A percentile compares a stretch with the other conserved stretches of the same genome.
Conservation (phyloP, 2,797 vertebrate species). For the Pangasius sanitwongsei region DNA sequence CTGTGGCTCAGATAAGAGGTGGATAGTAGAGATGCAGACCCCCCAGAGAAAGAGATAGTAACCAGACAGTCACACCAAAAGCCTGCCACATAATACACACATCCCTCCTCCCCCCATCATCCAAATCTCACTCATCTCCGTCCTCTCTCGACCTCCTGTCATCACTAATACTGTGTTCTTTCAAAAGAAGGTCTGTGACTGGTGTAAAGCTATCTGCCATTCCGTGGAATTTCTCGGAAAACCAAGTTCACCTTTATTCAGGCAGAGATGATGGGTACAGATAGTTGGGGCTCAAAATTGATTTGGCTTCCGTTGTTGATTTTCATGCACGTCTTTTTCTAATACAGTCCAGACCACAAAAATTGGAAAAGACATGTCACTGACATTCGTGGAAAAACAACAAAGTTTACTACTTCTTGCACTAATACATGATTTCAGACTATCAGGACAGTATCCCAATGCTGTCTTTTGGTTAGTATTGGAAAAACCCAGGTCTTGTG, state of each 20-base stretch:
- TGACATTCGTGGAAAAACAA: background rate
- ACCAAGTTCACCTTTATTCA: slow-evolving; percentile 81
- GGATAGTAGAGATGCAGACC: slow-evolving; percentile 60
- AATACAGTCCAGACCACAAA: slow-evolving; percentile 45
- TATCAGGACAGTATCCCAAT: background rate
- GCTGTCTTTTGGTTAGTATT: background rate
- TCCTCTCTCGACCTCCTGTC: slow-evolving; percentile 75
- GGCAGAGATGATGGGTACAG: slow-evolving; percentile 76
- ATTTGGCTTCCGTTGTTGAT: slow-evolving; percentile 64
- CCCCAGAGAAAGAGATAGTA: slow-evolving; percentile 74
- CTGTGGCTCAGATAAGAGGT: slow-evolving; percentile 69
- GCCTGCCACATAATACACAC: slow-evolving; percentile 77
- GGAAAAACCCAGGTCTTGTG: background rate
- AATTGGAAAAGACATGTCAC: slow-evolving; percentile 16
- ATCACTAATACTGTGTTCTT: slow-evolving; percentile 80
- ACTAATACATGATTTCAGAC: background rate
- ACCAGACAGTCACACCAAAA: slow-evolving; percentile 76
- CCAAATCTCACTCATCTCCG: slow-evolving; percentile 69
- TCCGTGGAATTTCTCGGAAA: slow-evolving; percentile 78
- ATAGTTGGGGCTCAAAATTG: slow-evolving; percentile 71
- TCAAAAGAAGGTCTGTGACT: slow-evolving; percentile 70
- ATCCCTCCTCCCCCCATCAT: slow-evolving; percentile 69
- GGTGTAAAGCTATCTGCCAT: slow-evolving; percentile 78
- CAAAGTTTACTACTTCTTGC: background rate
- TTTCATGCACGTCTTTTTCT: slow-evolving; percentile 53